A percentile compares a stretch with the other conserved stretches of the same genome.
phyloP scores from a whole-genome alignment of 64 coral and sea anemone species.

The Stylophora pistillata region DNA sequence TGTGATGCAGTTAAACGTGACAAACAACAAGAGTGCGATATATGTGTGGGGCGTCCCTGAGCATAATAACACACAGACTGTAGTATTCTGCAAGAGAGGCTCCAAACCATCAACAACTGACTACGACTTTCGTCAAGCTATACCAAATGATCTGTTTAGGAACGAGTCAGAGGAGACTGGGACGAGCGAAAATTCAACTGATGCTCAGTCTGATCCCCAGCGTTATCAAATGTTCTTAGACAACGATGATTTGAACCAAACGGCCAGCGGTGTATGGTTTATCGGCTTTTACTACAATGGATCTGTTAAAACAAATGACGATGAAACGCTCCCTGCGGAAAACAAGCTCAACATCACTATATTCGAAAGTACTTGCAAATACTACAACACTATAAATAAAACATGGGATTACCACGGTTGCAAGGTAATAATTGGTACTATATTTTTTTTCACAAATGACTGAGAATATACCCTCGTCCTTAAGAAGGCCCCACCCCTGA shows the following conservation, averaged over 20 bases:
- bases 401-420: slow-evolving; percentile 59
- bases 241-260: slow-evolving; percentile 74
- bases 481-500: no score
- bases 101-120: slow-evolving; percentile 44
- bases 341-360: slow-evolving; percentile 40
- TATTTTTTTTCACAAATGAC: neutral
- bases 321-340: neutral
- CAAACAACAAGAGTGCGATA: neutral
- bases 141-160: slow-evolving; percentile 17
- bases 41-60: slow-evolving; percentile 10
- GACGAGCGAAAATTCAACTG: neutral
- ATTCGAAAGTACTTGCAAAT: slow-evolving; percentile 68
- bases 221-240: slow-evolving; percentile 65
- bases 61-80: slow-evolving; percentile 23
- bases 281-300: slow-evolving; percentile 44
- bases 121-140: slow-evolving; percentile 36
- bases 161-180: neutral
- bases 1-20: slow-evolving; percentile 21
- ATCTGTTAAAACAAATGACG: neutral
- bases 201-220: neutral
- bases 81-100: slow-evolving; percentile 47
- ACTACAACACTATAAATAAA: slow-evolving; percentile 30
- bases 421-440: slow-evolving; percentile 43
- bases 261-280: slow-evolving; percentile 73
- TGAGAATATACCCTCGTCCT: neutral